Percentiles rank a stretch among this genome's conserved stretches.
phyloP scores from a whole-genome alignment of 2,113 vertebrate genomes.

The Taurulus bubalis region DNA sequence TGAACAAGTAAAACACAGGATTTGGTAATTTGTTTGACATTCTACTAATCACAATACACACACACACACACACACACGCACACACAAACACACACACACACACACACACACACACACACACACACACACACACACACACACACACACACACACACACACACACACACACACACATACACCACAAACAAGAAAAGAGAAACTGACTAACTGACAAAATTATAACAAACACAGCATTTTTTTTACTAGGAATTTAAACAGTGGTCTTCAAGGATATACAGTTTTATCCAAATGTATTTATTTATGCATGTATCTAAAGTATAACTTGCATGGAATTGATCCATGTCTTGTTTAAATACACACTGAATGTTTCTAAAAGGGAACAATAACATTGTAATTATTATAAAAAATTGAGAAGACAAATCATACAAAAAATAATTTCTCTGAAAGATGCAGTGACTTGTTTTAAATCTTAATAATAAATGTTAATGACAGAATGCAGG shows the following conservation, averaged over 20 bases:
- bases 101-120: too few relatives aligned
- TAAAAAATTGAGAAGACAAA: neutral
- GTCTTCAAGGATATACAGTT: neutral
- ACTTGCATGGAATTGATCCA: neutral
- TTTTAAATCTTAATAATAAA: neutral
- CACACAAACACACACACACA: too few relatives aligned
- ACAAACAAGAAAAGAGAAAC: neutral
- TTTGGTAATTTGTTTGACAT: neutral
- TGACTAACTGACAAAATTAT: neutral
- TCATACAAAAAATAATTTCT: neutral
- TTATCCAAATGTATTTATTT: neutral
- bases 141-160: too few relatives aligned
- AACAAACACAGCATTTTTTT: neutral
- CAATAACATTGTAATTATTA: neutral
- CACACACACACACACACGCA: too few relatives aligned
- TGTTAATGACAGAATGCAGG: neutral
- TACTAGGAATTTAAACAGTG: neutral
- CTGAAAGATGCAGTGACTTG: neutral
- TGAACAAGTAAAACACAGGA: constrained; percentile 32
- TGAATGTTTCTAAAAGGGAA: neutral
- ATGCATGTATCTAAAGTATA: neutral
- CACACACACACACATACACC: too few relatives aligned
- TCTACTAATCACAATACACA: neutral
- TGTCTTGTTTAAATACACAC: neutral
- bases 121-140: too few relatives aligned